A percentile compares a stretch with the other conserved stretches of the same genome.
Evolutionary conservation across 2,113 vertebrate species (phyloP).

Genomic region (Piliocolobus tephrosceles): DNA sequence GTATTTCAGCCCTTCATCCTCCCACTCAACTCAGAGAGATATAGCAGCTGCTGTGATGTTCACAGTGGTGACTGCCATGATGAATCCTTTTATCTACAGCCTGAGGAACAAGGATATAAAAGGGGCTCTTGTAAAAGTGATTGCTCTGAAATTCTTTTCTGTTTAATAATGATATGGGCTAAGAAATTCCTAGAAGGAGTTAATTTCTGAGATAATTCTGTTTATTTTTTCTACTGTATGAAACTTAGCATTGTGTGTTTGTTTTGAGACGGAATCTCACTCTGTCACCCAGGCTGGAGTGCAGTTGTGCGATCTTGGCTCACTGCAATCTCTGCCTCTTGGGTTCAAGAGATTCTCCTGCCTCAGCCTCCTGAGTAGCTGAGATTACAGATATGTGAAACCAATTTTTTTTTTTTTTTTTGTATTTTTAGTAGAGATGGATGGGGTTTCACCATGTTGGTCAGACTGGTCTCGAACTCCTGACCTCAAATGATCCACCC

Average conservation of each 20-base stretch:
- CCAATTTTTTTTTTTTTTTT: too few species aligned
- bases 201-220: neutral
- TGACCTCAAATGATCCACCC: too few species aligned
- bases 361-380: too few species aligned
- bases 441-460: too few species aligned
- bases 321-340: too few species aligned
- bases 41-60: slow-evolving; percentile 70
- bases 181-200: neutral
- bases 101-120: slow-evolving; percentile 79
- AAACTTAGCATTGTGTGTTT: neutral
- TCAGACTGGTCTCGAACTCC: too few species aligned
- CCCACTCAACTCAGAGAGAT: neutral
- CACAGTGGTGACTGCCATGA: slow-evolving; percentile 76
- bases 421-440: too few species aligned
- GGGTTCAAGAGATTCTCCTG: too few species aligned
- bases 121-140: slow-evolving; percentile 47
- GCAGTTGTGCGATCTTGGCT: too few species aligned
- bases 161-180: neutral
- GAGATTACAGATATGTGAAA: too few species aligned
- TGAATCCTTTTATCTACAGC: slow-evolving; percentile 79
- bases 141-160: neutral
- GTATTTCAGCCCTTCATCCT: slow-evolving; percentile 59
- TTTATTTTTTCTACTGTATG: neutral
- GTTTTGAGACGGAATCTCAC: too few species aligned
- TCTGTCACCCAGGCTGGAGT: too few species aligned